A percentile compares a stretch with the other conserved stretches of the same genome.
These are phyloP conservation scores for Theocolax elegans DNA, from an alignment of 1,140 invertebrate species.

Conservation along the genomic window DNA sequence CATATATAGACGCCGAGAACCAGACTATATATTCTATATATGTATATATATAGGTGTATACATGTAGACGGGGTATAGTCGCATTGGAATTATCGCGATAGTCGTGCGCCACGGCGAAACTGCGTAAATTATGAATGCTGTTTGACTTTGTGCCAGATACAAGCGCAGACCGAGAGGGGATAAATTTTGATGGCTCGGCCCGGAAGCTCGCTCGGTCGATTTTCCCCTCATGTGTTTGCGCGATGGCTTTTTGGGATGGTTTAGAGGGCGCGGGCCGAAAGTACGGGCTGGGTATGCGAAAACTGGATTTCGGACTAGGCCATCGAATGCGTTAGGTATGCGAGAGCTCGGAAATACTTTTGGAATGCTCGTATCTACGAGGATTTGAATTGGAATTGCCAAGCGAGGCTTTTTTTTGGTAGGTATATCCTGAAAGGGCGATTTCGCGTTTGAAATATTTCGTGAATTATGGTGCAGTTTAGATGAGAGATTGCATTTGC, in stretches of 20 bases:
- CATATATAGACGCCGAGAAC: not conserved
- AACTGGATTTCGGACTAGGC: too few relatives aligned
- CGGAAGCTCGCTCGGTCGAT: constrained; percentile 26
- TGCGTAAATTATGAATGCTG: constrained; percentile 63
- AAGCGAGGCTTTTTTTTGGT: not conserved
- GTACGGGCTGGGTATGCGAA: too few relatives aligned
- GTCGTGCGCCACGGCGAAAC: constrained; percentile 39
- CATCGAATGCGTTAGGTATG: too few relatives aligned
- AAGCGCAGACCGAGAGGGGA: constrained; percentile 48
- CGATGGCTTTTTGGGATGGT: constrained; percentile 45
- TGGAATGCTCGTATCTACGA: not conserved
- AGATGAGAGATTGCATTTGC: too few relatives aligned
- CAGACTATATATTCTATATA: too few relatives aligned
- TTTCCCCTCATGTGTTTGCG: not conserved
- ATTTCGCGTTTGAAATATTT: not conserved
- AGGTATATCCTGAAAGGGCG: not conserved
- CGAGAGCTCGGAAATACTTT: too few relatives aligned
- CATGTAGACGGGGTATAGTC: constrained; percentile 18
- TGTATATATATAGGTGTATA: too few relatives aligned
- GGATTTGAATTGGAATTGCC: constrained; percentile 6
- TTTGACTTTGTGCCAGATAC: constrained; percentile 63
- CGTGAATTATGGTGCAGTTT: too few relatives aligned
- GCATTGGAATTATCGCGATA: constrained; percentile 54
- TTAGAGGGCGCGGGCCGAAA: too few relatives aligned
- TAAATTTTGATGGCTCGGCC: constrained; percentile 54